These are phyloP conservation scores for Phalacrocorax aristotelis DNA, from an alignment of 2,113 vertebrate species.

Conservation along the genomic window DNA sequence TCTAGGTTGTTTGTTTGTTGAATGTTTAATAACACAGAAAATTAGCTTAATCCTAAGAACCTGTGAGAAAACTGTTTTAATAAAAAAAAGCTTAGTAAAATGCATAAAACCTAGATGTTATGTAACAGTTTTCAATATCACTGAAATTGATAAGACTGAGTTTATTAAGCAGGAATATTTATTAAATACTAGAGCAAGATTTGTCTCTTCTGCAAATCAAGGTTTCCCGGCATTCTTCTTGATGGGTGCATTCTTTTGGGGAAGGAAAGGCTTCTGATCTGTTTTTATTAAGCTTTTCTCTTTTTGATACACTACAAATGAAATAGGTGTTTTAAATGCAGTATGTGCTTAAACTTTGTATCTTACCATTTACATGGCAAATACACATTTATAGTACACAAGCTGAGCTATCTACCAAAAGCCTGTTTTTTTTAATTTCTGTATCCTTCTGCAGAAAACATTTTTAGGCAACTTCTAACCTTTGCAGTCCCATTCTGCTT, in stretches of 20 bases:
- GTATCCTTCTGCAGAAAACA: not conserved
- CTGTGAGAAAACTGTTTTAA: not conserved
- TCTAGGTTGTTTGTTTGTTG: not conserved
- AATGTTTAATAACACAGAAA: not conserved
- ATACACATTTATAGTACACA: not conserved
- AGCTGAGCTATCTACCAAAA: not conserved
- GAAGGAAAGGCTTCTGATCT: not conserved
- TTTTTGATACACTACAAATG: not conserved
- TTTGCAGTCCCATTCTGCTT: not conserved
- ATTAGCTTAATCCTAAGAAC: not conserved
- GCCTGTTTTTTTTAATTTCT: not conserved
- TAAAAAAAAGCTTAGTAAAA: not conserved
- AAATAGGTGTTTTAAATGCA: not conserved
- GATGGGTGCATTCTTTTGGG: not conserved
- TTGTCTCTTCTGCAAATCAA: not conserved
- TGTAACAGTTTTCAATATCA: not conserved
- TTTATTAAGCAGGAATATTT: not conserved
- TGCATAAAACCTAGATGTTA: not conserved
- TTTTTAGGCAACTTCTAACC: not conserved
- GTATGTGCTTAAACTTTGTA: not conserved
- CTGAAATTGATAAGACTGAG: not conserved
- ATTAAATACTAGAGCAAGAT: not conserved
- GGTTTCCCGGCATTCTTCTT: not conserved
- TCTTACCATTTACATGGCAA: not conserved
- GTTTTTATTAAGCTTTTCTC: not conserved